A percentile compares a stretch with the other conserved stretches of the same genome.
phyloP scores from a whole-genome alignment of 1,140 invertebrate species.

The Bilobella aurantiaca region DNA sequence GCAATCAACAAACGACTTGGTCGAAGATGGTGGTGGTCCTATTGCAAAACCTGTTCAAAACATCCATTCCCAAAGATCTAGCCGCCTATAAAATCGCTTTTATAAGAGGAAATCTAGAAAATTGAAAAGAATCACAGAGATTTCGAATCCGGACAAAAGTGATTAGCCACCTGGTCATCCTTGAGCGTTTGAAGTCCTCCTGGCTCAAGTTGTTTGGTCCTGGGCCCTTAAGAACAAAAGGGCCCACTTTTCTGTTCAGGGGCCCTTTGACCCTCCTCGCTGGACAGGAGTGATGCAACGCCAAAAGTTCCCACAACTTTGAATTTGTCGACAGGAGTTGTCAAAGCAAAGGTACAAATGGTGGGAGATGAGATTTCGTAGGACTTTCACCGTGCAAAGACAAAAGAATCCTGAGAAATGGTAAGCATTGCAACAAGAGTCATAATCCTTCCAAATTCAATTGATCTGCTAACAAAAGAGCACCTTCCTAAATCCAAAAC shows the following conservation, averaged over 20 bases:
- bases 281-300: slow-evolving; percentile 2
- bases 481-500: too few species aligned
- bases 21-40: too few species aligned
- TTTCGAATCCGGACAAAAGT: not conserved
- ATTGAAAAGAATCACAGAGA: too few species aligned
- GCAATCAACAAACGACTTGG: too few species aligned
- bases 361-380: not conserved
- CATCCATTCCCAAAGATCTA: not conserved
- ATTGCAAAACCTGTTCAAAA: too few species aligned
- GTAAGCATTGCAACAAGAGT: not conserved
- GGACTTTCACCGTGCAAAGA: not conserved
- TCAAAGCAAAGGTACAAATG: not conserved
- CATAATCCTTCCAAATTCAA: not conserved
- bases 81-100: not conserved
- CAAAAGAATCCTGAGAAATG: not conserved
- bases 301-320: not conserved
- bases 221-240: not conserved
- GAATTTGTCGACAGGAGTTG: slow-evolving; percentile 2
- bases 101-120: not conserved
- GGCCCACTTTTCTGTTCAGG: not conserved
- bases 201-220: too few species aligned
- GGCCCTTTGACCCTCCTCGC: not conserved
- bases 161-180: not conserved
- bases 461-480: too few species aligned
- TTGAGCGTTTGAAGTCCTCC: too few species aligned